Conservation (phyloP, 2,797 vertebrate species). For the Bradypodion pumilum region DNA sequence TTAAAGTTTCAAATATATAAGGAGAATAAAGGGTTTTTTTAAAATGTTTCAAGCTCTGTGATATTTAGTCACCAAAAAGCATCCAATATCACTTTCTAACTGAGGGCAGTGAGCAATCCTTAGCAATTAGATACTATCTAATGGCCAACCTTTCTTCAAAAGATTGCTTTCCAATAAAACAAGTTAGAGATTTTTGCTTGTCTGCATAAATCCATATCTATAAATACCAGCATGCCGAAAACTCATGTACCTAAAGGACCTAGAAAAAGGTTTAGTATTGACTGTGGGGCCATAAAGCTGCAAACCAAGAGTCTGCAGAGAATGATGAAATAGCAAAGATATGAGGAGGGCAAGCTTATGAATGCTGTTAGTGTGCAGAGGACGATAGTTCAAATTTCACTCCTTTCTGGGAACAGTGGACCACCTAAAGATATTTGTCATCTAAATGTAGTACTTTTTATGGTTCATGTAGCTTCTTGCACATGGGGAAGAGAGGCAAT, state of each 20-base stretch:
- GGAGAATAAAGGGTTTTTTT: constrained; percentile 39
- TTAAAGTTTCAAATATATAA: constrained; percentile 44
- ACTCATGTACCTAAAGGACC: neutral
- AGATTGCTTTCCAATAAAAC: constrained; percentile 14
- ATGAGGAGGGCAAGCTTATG: neutral
- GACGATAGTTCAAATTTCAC: neutral
- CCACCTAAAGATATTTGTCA: neutral
- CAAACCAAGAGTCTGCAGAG: neutral
- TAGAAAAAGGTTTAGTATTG: neutral
- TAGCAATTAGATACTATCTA: neutral
- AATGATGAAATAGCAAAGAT: neutral
- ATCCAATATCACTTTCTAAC: constrained; percentile 29
- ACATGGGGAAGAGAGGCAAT: neutral
- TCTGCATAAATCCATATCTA: neutral
- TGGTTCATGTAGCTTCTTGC: neutral
- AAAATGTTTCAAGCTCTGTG: neutral
- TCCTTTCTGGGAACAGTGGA: too few species aligned
- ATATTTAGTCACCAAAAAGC: constrained; percentile 30
- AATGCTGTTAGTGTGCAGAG: neutral
- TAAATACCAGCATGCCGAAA: neutral
- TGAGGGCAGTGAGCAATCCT: neutral
- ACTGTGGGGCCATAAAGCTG: neutral
- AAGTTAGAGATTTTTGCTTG: constrained; percentile 15
- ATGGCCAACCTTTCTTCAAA: neutral
- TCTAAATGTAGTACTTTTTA: neutral